A percentile compares a stretch with the other conserved stretches of the same genome.
These are phyloP conservation scores for Artibeus jamaicensis DNA, from an alignment of 2,797 vertebrate genomes.

Conservation along the genomic window DNA sequence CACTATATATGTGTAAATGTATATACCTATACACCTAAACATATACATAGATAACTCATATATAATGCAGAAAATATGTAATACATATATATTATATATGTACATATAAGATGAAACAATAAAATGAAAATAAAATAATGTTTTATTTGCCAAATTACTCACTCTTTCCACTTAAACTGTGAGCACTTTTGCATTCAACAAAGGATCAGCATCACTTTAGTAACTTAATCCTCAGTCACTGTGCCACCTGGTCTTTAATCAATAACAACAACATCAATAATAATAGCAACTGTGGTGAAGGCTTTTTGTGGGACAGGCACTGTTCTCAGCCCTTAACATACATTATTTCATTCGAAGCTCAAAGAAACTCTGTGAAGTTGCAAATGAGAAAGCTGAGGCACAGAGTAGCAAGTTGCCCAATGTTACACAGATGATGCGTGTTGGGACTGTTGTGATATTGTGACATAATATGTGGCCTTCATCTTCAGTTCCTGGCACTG, in stretches of 20 bases:
- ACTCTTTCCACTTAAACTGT: neutral
- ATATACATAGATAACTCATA: no score
- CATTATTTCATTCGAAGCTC: neutral
- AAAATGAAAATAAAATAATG: neutral
- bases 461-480: no score
- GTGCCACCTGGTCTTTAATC: fast-evolving
- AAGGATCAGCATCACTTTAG: fast-evolving
- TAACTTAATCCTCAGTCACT: fast-evolving
- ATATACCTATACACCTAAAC: no score
- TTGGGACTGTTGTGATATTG: neutral
- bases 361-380: no score
- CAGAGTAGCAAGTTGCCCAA: no score
- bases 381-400: neutral
- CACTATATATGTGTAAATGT: no score
- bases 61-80: neutral
- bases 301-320: fast-evolving
- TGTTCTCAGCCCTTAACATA: neutral
- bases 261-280: fast-evolving
- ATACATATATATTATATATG: neutral
- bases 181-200: neutral
- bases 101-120: no score
- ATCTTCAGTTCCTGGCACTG: neutral
- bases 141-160: no score
- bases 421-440: fast-evolving
- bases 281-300: fast-evolving